Evolutionary conservation across 2,797 vertebrate species (phyloP).

Genomic region (Fistularia commersonii): DNA sequence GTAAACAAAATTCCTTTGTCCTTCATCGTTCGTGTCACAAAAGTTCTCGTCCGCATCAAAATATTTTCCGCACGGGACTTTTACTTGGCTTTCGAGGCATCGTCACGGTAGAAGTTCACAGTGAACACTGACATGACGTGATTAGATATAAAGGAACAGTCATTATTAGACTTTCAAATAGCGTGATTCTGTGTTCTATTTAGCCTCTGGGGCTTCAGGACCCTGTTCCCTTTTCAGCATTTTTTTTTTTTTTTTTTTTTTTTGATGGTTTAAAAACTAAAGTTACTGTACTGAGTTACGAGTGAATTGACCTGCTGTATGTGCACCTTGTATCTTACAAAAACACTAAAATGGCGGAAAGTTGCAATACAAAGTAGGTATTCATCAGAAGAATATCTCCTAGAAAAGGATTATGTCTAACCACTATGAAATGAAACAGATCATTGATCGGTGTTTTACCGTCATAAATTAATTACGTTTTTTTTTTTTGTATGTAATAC

Average conservation of each 20-base stretch:
- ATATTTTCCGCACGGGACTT: slow-evolving; percentile 49
- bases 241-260: slow-evolving; percentile 18
- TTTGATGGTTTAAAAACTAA: slow-evolving; percentile 34
- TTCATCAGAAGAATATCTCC: slow-evolving; percentile 46
- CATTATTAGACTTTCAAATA: slow-evolving; percentile 23
- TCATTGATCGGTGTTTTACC: slow-evolving; percentile 27
- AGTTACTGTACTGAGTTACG: slow-evolving; percentile 40
- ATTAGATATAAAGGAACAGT: slow-evolving; percentile 31
- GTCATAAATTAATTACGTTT: background rate
- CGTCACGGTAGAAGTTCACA: slow-evolving; percentile 18
- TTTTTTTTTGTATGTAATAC: slow-evolving; percentile 22
- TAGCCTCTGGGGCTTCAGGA: slow-evolving; percentile 19
- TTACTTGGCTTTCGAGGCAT: slow-evolving; percentile 36
- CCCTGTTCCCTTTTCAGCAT: slow-evolving; percentile 3
- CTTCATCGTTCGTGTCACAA: slow-evolving; percentile 27
- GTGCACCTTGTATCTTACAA: slow-evolving; percentile 31
- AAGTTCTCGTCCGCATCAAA: slow-evolving; percentile 12
- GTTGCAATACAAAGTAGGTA: slow-evolving; percentile 60
- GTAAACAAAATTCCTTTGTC: slow-evolving; percentile 53
- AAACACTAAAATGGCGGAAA: slow-evolving; percentile 52
- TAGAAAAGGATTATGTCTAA: slow-evolving; percentile 35
- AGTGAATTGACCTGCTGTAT: slow-evolving; percentile 39
- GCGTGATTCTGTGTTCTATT: slow-evolving; percentile 12
- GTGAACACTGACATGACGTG: slow-evolving; percentile 25
- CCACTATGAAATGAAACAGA: slow-evolving; percentile 19